Conservation (phyloP, 2,797 vertebrate species). For the Onychomys leucogaster region DNA sequence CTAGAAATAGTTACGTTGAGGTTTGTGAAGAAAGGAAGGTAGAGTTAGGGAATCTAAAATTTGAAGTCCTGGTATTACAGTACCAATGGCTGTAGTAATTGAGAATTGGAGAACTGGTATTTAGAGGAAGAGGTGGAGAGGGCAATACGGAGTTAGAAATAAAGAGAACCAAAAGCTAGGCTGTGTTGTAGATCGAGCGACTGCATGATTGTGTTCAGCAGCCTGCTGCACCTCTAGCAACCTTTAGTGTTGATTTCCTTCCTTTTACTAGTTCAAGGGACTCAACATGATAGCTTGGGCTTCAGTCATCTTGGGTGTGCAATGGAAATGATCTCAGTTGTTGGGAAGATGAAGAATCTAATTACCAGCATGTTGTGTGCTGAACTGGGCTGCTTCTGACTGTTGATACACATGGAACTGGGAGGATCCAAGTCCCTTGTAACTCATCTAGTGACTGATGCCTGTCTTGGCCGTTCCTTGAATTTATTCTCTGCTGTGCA, state of each 20-base stretch:
- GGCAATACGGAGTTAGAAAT: background rate
- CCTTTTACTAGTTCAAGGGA: background rate
- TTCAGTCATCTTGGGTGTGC: constrained; percentile 3
- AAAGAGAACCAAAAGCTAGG: background rate
- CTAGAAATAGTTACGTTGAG: background rate
- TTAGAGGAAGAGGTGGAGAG: background rate
- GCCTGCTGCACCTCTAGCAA: background rate
- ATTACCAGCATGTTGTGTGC: background rate
- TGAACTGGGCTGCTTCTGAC: background rate
- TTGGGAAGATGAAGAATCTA: background rate
- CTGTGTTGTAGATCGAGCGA: background rate
- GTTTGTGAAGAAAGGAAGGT: background rate
- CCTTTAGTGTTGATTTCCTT: background rate
- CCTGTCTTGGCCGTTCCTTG: background rate
- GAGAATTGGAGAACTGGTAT: constrained; percentile 8
- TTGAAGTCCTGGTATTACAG: background rate
- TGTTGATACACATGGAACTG: background rate
- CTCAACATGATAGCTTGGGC: background rate
- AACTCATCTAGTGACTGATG: background rate
- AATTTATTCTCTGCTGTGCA: background rate
- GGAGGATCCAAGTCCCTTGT: background rate
- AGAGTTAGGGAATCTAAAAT: background rate
- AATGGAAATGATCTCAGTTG: background rate
- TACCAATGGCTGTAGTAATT: background rate
- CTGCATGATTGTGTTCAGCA: background rate